Percentiles rank a stretch among this genome's conserved stretches.
phyloP scores from a whole-genome alignment of 2,113 vertebrate species.

The Orycteropus afer region DNA sequence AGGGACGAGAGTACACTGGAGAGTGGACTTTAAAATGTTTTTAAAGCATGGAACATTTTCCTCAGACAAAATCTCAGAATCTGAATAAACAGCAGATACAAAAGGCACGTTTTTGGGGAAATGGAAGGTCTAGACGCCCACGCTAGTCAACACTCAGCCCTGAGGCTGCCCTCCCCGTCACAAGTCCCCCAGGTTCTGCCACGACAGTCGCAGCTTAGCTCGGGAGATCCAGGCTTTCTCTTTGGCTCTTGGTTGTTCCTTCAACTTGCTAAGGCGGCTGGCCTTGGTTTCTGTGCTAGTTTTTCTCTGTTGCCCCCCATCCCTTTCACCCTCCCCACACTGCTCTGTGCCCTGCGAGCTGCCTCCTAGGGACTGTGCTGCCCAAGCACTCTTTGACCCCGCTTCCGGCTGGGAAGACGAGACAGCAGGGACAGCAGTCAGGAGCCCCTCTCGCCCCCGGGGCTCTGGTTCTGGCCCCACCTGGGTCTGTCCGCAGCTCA shows the following conservation, averaged over 20 bases:
- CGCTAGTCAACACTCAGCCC: too few species aligned
- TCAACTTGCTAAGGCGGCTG: neutral
- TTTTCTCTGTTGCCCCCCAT: neutral
- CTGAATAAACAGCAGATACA: neutral
- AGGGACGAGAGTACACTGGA: neutral
- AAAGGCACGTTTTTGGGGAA: neutral
- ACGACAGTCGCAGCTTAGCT: too few species aligned
- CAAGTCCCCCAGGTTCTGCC: neutral
- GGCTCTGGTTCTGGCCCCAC: too few species aligned
- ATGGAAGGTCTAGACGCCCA: neutral
- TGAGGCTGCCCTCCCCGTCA: neutral
- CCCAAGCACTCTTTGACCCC: neutral
- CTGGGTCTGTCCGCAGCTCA: too few species aligned
- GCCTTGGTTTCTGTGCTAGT: neutral
- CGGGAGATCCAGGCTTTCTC: too few species aligned
- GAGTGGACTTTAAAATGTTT: neutral
- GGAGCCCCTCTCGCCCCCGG: too few species aligned
- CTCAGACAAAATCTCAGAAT: conserved; percentile 1
- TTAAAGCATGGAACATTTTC: neutral
- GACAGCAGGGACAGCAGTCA: too few species aligned
- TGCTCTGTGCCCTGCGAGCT: neutral
- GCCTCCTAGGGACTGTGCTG: neutral
- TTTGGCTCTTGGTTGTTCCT: too few species aligned
- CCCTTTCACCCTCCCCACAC: neutral
- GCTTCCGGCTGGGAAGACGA: too few species aligned